Evolutionary conservation across 2,888 invertebrate genomes (phyloP), one percentile per base, ranked within the genome.

Genomic region (Sialis lutaria): DNA sequence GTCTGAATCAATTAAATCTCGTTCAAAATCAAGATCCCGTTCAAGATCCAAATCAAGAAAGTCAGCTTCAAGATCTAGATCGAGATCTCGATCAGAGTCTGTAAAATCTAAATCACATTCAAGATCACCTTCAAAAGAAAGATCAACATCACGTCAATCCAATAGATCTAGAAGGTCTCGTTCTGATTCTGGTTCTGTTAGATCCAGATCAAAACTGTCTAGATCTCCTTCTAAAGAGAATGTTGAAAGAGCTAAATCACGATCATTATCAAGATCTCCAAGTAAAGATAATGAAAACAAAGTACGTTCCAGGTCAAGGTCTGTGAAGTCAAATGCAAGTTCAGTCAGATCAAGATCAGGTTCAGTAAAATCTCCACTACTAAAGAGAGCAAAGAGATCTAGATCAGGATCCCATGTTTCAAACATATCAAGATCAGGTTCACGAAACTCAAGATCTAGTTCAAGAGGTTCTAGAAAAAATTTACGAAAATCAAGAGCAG

Each of bases 391-490:
- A 5, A 48, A 46, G 30, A 30, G 37, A 35, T 54, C 53, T 34
- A 49, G 43, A 44, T 54, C 54, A 35, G 45, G 47, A 44, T 44
- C 55, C 48, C 32, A 54, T 31, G 51, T 53, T 7, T 53, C 52
- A 8, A 49, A 53, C 45, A 54, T 55, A 41, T 60, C 60, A 9
- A 54, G 58, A 32, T 64, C 65, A 6, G 52, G 57, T 30, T 58
- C 58, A 35, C 50, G 52, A 40, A 54, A 55, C 7, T 53, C 63
- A 1, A 52, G 60, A 47, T 58, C 61, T 2, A 54, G 58, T 47
- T 57, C 58, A 33, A 50, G 55, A 35, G 48, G n/a, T 50, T 58
- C 46, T 40, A 35, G 51, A 34, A 55, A 56, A 9, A 49, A 53
- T 46, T 54, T 53, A 8, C 49, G 50, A 12, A 53, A 57, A 42